phyloP scores from a whole-genome alignment of 35 echinoderm and acorn worm species.

The Chiridota heheva region DNA sequence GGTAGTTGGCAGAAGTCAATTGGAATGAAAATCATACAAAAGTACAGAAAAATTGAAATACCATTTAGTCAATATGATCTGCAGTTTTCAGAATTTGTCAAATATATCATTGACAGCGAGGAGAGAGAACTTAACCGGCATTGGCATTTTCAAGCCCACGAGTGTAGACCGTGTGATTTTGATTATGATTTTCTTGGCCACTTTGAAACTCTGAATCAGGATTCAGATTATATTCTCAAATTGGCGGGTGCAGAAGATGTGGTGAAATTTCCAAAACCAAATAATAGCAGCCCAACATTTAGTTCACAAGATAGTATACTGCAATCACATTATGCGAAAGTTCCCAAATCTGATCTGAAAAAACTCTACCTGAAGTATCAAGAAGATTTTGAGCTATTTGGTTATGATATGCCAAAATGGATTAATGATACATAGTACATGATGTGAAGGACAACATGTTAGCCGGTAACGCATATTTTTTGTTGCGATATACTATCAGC shows the following conservation, averaged over 20 bases:
- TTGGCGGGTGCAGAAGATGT: slow-evolving; percentile 19
- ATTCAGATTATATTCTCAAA: slow-evolving; percentile 67
- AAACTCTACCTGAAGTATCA: slow-evolving; percentile 66
- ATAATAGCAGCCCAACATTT: slow-evolving; percentile 73
- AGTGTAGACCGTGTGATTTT: slow-evolving; percentile 80
- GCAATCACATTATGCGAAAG: slow-evolving; percentile 52
- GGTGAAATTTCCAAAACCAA: slow-evolving; percentile 69
- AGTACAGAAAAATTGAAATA: neutral
- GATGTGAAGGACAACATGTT: too few relatives aligned
- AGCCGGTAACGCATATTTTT: too few relatives aligned
- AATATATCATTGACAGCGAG: slow-evolving; percentile 33
- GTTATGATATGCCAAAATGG: slow-evolving; percentile 41
- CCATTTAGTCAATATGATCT: slow-evolving; percentile 19
- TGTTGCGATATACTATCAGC: too few relatives aligned
- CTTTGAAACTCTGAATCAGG: slow-evolving; percentile 83
- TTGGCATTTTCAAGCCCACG: slow-evolving; percentile 53
- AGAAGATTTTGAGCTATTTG: slow-evolving; percentile 84
- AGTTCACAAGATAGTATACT: slow-evolving; percentile 67
- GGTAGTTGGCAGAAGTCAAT: slow-evolving; percentile 57
- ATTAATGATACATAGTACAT: too few relatives aligned
- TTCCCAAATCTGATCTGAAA: slow-evolving; percentile 51
- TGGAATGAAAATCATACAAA: slow-evolving; percentile 52
- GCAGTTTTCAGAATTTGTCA: slow-evolving; percentile 61
- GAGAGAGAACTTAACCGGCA: slow-evolving; percentile 5
- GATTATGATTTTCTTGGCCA: slow-evolving; percentile 86